Evolutionary conservation across 53 echinoderm and acorn worm species (phyloP).

Genomic region (Astropecten irregularis): DNA sequence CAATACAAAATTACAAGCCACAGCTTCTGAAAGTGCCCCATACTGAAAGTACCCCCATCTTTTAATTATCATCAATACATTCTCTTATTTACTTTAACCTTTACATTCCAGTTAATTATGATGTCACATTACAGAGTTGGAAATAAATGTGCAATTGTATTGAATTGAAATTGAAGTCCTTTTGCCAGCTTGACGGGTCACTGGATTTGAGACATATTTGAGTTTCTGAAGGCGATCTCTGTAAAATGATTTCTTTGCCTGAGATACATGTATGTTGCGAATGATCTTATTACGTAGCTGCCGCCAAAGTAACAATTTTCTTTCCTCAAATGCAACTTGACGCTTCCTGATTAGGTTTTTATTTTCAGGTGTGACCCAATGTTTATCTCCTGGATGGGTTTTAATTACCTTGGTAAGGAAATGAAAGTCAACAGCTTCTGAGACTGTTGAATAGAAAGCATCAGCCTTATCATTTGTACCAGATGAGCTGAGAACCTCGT

Average conservation of each 20-base stretch:
- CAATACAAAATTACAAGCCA: too few species aligned
- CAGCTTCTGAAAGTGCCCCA: too few species aligned
- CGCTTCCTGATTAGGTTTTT: constrained; percentile 16
- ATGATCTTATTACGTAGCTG: not conserved
- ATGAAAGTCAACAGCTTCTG: not conserved
- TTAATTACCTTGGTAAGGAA: constrained; percentile 35
- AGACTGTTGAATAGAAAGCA: constrained; percentile 9
- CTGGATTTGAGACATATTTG: too few species aligned
- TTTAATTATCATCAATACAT: too few species aligned
- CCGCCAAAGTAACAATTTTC: constrained; percentile 17
- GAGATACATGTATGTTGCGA: not conserved
- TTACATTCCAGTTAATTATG: too few species aligned
- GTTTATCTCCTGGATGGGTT: constrained; percentile 42
- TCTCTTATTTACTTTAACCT: too few species aligned
- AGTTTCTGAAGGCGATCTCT: constrained; percentile 29
- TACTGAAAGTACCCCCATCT: too few species aligned
- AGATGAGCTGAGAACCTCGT: not conserved
- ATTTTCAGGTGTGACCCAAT: constrained; percentile 38
- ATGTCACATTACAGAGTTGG: too few species aligned
- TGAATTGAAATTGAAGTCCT: too few species aligned
- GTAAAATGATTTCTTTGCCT: constrained; percentile 25
- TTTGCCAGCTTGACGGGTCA: constrained; percentile 45
- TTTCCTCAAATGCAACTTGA: constrained; percentile 36
- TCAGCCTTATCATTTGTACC: constrained; percentile 23
- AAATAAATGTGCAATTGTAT: too few species aligned